These are phyloP conservation scores for Manis pentadactyla DNA, from an alignment of 2,797 vertebrate species.

Conservation along the genomic window DNA sequence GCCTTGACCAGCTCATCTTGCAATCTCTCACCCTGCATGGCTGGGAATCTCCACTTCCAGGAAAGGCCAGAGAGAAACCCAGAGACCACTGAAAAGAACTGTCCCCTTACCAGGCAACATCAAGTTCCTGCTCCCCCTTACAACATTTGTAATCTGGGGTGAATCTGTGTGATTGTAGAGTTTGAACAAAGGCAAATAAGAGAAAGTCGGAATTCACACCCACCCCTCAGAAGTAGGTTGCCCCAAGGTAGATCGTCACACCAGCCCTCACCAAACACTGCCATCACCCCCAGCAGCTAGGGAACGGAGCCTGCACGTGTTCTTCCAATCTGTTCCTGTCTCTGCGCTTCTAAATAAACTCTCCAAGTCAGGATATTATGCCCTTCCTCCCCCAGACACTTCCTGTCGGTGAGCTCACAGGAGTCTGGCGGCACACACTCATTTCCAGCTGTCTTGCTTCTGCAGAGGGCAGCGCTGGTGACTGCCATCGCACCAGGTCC, in stretches of 20 bases:
- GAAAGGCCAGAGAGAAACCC: not conserved
- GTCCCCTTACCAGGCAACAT: not conserved
- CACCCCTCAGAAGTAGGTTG: not conserved
- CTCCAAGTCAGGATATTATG: not conserved
- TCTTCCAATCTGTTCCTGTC: not conserved
- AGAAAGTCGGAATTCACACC: not conserved
- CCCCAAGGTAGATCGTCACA: not conserved
- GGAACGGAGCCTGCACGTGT: not conserved
- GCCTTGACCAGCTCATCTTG: not conserved
- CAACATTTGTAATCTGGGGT: not conserved
- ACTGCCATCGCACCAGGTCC: fast-evolving
- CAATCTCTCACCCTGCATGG: not conserved
- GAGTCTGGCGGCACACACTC: fast-evolving
- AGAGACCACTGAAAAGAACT: not conserved
- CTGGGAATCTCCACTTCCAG: not conserved
- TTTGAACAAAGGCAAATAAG: not conserved
- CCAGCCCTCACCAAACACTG: not conserved
- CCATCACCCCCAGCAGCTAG: not conserved
- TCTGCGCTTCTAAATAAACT: conserved; percentile 50
- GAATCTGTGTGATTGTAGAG: not conserved
- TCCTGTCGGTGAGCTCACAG: not conserved
- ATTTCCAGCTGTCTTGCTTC: not conserved
- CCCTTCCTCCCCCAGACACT: not conserved
- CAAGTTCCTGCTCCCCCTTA: not conserved
- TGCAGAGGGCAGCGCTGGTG: fast-evolving